Evolutionary conservation across 1,140 invertebrate genomes (phyloP).

Genomic region (Polyergus mexicanus): DNA sequence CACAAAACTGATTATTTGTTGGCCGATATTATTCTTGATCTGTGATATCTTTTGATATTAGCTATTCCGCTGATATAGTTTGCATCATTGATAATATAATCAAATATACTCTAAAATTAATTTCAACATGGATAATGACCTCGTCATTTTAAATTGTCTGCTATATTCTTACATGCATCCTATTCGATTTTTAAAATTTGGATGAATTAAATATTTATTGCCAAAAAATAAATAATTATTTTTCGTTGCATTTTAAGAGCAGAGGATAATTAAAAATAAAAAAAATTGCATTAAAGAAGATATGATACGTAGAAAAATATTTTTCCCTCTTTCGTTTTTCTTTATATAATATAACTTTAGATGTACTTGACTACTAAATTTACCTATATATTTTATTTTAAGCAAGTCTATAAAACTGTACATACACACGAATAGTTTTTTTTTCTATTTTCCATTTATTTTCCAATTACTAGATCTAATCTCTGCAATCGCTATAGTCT

Average conservation of each 20-base stretch:
- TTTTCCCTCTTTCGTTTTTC: background rate
- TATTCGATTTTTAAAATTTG: background rate
- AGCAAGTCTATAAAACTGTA: background rate
- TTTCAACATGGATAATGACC: background rate
- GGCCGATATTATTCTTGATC: constrained; percentile 27
- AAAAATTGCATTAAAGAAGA: background rate
- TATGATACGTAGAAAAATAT: background rate
- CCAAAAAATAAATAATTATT: background rate
- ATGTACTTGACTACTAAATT: background rate
- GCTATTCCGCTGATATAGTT: background rate
- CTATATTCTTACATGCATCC: background rate
- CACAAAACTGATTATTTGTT: constrained; percentile 37
- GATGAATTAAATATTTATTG: background rate
- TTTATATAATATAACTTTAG: background rate
- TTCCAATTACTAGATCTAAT: background rate
- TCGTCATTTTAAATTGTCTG: background rate
- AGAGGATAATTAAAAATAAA: background rate
- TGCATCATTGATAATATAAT: constrained; percentile 38
- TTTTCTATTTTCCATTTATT: background rate
- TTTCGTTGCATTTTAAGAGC: background rate
- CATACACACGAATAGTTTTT: background rate
- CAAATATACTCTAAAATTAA: constrained; percentile 9
- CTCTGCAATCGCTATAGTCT: background rate
- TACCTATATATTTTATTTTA: background rate
- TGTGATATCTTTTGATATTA: background rate